A percentile compares a stretch with the other conserved stretches of the same genome.
Evolutionary conservation across 2,888 invertebrate species (phyloP).

Genomic region (Rhopalosiphum nymphaeae): DNA sequence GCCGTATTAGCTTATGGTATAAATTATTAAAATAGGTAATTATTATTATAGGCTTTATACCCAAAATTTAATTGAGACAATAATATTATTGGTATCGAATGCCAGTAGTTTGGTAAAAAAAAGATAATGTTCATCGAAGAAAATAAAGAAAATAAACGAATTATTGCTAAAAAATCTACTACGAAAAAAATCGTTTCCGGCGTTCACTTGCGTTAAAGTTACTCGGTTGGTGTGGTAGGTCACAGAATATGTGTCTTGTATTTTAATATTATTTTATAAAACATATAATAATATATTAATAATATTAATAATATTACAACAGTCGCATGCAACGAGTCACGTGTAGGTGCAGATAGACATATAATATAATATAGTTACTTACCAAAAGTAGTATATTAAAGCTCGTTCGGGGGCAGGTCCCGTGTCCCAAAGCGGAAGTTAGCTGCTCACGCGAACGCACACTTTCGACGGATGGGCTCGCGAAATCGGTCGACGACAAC

Average conservation of each 20-base stretch:
- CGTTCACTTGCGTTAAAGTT: slow-evolving; percentile 35
- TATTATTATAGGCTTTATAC: not conserved
- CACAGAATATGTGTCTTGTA: not conserved
- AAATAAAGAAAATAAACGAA: not conserved
- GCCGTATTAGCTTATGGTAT: not conserved
- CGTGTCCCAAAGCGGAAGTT: not conserved
- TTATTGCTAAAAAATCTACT: not conserved
- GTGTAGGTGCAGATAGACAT: not conserved
- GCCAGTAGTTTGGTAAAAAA: not conserved
- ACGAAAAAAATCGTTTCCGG: not conserved
- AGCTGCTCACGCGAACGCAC: not conserved
- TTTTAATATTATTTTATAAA: not conserved
- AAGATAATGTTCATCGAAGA: not conserved
- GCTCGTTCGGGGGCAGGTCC: not conserved
- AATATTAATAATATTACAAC: not conserved
- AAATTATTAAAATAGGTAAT: not conserved
- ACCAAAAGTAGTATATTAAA: slow-evolving; percentile 31
- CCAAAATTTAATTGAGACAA: not conserved
- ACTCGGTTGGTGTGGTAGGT: not conserved
- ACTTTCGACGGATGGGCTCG: not conserved
- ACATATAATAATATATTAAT: too few relatives aligned
- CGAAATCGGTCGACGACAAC: not conserved
- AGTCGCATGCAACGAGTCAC: not conserved
- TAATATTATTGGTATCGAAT: not conserved
- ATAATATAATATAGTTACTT: not conserved